Base-by-base conservation (phyloP, 2,797 vertebrate genomes). In the Rhinella marina region DNA sequence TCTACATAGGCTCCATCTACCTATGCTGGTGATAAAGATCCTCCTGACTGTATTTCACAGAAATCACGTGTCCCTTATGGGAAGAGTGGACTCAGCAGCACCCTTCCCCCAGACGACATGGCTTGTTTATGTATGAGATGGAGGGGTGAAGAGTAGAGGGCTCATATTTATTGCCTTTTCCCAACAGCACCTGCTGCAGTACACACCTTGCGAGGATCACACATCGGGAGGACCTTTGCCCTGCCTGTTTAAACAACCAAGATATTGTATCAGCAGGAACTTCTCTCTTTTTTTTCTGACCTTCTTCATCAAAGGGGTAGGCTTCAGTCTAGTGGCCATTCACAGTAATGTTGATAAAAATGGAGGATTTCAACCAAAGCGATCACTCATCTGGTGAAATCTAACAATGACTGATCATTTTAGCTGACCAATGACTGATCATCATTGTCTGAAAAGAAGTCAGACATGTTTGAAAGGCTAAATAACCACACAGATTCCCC, bases 231-330 rank as follows among this genome's bases (percentile, higher is more conserved):
- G 93, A 94, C 93, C 94, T 94, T 94, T 93, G 93, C 92, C 93
- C 92, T 86, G 29, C 21, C 89, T 94, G 91, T 92, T 92, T 91
- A 94, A 94, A 94, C 93, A 94, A 90, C 87, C 90, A 91, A 90
- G 90, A 92, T 92, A 92, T 86, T 87, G 89, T 91, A 93, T 93
- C 92, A 90, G 91, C 90, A 91, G 91, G 7, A 82, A 90, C 73
- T 48, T 81, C 61, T 50, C 61, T 54, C 29, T 81, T 32, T 41
- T 32, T 12, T 25, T 81, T 81, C 59, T 16, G 41, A 62, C 27
- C 19, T 72, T 29, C 52, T 75, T 59, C 68, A 73, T 73, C 41
- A 54, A 82, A 59, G 54, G 14, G 41, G 41, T 41, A 41, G 41
- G 41, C 41, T 41, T 6, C 41, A 41, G 41, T 41, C 41, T 41